Percentiles rank a stretch among this genome's conserved stretches.
phyloP scores from a whole-genome alignment of 2,888 invertebrate genomes.

The Volucella inflata region DNA sequence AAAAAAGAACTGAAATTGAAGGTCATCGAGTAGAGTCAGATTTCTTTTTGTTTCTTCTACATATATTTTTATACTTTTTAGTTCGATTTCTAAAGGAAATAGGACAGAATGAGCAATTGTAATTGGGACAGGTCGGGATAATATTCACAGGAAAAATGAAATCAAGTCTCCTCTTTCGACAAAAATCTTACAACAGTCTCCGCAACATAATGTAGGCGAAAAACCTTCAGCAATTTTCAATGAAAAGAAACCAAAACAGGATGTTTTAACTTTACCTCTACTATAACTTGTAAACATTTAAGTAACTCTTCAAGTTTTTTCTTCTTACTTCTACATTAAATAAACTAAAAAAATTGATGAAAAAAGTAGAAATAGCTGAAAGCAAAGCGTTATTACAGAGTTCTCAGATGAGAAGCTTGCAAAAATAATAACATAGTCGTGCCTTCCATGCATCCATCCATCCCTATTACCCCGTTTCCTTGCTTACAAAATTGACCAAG shows the following conservation, averaged over 20 bases:
- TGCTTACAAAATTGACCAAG: constrained; percentile 48
- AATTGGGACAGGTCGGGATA: too few relatives aligned
- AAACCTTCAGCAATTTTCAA: too few relatives aligned
- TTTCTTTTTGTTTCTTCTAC: neutral
- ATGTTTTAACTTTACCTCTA: too few relatives aligned
- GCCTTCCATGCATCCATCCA: constrained; percentile 5
- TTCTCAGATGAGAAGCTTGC: constrained; percentile 32
- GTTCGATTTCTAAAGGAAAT: neutral
- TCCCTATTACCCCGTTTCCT: neutral
- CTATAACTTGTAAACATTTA: too few relatives aligned
- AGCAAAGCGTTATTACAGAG: constrained; percentile 19
- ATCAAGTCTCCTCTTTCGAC: too few relatives aligned
- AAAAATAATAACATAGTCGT: constrained; percentile 36
- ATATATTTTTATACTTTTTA: neutral
- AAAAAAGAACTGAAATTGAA: constrained; percentile 39
- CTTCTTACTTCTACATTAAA: too few relatives aligned
- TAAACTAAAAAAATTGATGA: neutral
- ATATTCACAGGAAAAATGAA: too few relatives aligned
- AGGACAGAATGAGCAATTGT: too few relatives aligned
- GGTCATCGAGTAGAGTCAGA: constrained; percentile 36
- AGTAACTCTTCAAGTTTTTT: too few relatives aligned
- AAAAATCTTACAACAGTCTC: too few relatives aligned
- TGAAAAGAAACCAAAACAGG: too few relatives aligned
- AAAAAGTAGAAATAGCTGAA: neutral
- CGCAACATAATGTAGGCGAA: too few relatives aligned